Evolutionary conservation across 2,888 invertebrate genomes (phyloP).

Genomic region (Acrobasis suavella): DNA sequence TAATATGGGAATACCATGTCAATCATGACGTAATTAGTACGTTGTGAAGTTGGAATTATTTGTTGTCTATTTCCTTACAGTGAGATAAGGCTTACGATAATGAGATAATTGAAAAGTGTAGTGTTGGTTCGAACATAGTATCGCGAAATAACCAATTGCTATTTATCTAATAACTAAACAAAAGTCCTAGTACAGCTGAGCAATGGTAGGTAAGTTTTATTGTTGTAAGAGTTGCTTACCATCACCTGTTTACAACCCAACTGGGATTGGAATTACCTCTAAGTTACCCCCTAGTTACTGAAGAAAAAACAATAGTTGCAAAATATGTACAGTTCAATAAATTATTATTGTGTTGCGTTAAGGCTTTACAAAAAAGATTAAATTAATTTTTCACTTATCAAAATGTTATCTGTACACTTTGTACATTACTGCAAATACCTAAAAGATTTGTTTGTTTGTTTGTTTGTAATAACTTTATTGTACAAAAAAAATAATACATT

Average conservation of each 20-base stretch:
- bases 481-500: too few species aligned
- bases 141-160: not conserved
- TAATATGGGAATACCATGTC: not conserved
- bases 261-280: not conserved
- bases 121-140: constrained; percentile 20
- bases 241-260: not conserved
- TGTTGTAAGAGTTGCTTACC: not conserved
- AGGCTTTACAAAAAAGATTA: too few species aligned
- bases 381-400: too few species aligned
- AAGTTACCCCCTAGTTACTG: not conserved
- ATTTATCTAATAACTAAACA: not conserved
- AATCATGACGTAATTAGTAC: constrained; percentile 26
- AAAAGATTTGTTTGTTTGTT: too few species aligned
- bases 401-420: constrained; percentile 2
- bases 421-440: not conserved
- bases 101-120: constrained; percentile 61
- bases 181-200: not conserved
- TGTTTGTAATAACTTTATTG: too few species aligned
- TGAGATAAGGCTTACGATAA: constrained; percentile 71
- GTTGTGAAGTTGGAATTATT: constrained; percentile 55
- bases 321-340: too few species aligned
- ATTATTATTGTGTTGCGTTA: too few species aligned
- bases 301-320: too few species aligned
- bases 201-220: constrained; percentile 1
- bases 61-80: constrained; percentile 66